Conservation (phyloP, 2,797 vertebrate genomes). For the Bovichtus diacanthus region DNA sequence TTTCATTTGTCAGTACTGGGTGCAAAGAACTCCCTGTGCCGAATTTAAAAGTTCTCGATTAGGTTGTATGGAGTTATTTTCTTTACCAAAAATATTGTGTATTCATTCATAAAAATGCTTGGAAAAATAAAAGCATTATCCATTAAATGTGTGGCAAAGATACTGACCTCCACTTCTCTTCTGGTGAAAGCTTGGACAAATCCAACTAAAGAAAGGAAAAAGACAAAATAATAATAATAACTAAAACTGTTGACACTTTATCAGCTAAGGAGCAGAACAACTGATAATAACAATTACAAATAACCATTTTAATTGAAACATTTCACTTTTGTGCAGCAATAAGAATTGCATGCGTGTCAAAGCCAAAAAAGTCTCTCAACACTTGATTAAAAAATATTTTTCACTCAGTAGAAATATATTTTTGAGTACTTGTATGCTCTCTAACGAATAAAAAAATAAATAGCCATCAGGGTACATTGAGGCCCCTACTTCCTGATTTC, state of each 20-base stretch:
- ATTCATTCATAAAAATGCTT: background rate
- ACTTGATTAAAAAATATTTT: background rate
- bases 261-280: background rate
- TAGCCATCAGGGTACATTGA: background rate
- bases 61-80: background rate
- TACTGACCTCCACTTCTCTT: constrained; percentile 98
- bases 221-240: constrained; percentile 16
- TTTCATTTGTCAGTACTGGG: background rate
- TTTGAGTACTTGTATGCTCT: background rate
- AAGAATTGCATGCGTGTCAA: background rate
- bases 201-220: constrained; percentile 86
- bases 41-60: background rate
- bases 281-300: background rate
- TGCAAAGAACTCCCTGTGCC: background rate
- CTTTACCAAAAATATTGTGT: background rate
- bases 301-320: background rate
- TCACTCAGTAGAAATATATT: background rate
- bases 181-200: constrained; percentile 93
- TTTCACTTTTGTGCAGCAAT: background rate
- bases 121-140: background rate
- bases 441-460: background rate
- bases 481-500: background rate
- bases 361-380: background rate
- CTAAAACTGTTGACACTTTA: background rate
- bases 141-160: constrained; percentile 7